Evolutionary conservation across 2,888 invertebrate genomes (phyloP), one percentile per base, ranked within the genome.

Genomic region (Drosophila vallismaia): DNA sequence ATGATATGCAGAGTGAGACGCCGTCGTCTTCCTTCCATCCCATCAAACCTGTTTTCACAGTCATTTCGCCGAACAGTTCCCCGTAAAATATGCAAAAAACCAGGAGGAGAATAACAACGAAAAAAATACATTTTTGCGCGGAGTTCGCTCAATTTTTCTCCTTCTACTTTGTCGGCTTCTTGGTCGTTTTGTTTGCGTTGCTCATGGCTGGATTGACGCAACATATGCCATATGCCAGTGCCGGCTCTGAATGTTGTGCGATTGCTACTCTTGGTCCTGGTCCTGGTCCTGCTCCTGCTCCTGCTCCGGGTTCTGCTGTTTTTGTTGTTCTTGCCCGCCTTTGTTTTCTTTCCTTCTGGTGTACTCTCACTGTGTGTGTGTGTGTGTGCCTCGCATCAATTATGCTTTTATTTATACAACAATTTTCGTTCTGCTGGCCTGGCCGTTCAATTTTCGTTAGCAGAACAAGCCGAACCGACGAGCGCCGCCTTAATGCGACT

Each of bases 401-500:
- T 85, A 85, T 85, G 88, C 79, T 84, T 84, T 88, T 84, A 88
- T 88, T 84, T 84, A 86, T 86, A 84, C 82, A 88, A 84, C 82
- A 84, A 88, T 83, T 84, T 75, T 57, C 62, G 76, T 71, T 63
- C 62, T 70, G 75, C 63, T 74, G 71, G 74, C 67, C 69, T 74
- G 71, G 74, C 67, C 69, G 88, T 83, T 86, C 89, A 89, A 88
- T 89, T 88, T 88, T 86, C 88, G 79, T 80, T 80, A 79, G 79
- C 64, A 56, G 71, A 63, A 56, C 73, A 56, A 56, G 71, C 66
- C 58, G 57, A 62, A 31, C 33, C 72, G 69, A 79, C 73, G 64
- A 54, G 45, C 79, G 74, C 85, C 75, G 88, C 77, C 81, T 89
- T 89, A 89, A 89, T 89, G 90, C 82, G 88, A 88, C 89, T 89